These are phyloP conservation scores for Andrena trimmerana DNA, from an alignment of 2,888 invertebrate species.

Conservation along the genomic window DNA sequence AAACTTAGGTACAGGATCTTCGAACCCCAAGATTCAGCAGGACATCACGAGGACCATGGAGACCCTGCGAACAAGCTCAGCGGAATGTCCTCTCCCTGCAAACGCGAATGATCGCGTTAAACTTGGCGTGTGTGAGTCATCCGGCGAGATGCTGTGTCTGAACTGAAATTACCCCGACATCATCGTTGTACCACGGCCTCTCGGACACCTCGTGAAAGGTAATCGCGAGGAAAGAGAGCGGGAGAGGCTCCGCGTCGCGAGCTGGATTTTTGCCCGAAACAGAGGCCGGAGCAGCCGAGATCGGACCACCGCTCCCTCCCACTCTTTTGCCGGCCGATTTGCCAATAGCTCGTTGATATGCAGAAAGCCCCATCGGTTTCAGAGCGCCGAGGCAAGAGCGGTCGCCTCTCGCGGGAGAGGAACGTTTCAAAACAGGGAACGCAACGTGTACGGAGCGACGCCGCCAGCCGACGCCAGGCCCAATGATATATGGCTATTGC, in stretches of 20 bases:
- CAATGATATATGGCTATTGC: slow-evolving; percentile 68
- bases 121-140: slow-evolving; percentile 10
- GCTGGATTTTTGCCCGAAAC: slow-evolving; percentile 68
- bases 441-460: slow-evolving; percentile 54
- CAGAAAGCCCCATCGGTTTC: slow-evolving; percentile 70
- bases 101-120: neutral
- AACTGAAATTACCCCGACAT: slow-evolving; percentile 34
- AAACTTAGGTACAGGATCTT: too few species aligned
- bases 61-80: neutral
- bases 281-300: slow-evolving; percentile 43
- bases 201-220: slow-evolving; percentile 70
- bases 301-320: slow-evolving; percentile 50
- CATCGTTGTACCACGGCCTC: slow-evolving; percentile 31
- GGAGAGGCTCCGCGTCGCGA: slow-evolving; percentile 52
- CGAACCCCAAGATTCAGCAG: too few species aligned
- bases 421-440: slow-evolving; percentile 71
- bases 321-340: slow-evolving; percentile 59
- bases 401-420: slow-evolving; percentile 39
- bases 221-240: slow-evolving; percentile 54
- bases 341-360: slow-evolving; percentile 75
- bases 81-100: neutral
- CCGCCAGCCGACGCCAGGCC: slow-evolving; percentile 39
- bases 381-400: slow-evolving; percentile 32
- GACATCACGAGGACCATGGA: neutral
- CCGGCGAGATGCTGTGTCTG: neutral